These are phyloP conservation scores for Eumerus sabulonum DNA, from an alignment of 2,888 invertebrate genomes.

Conservation along the genomic window DNA sequence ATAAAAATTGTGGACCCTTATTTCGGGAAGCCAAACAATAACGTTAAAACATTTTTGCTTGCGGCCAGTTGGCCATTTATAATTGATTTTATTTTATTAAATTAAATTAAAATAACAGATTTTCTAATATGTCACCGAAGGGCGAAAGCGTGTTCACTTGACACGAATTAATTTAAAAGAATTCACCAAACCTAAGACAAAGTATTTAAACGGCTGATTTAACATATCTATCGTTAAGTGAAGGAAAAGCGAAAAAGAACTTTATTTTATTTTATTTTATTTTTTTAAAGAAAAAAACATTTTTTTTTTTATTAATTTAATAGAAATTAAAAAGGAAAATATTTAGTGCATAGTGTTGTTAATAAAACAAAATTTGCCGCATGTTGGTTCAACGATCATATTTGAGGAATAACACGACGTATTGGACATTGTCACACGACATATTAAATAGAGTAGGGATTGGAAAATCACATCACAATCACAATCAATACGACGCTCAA, in stretches of 20 bases:
- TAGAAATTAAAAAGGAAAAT: no score
- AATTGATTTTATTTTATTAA: conserved; percentile 36
- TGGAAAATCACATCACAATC: conserved; percentile 45
- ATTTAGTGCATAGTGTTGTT: conserved; percentile 20
- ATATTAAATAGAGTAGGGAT: conserved; percentile 32
- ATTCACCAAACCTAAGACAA: no score
- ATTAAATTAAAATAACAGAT: conserved; percentile 47
- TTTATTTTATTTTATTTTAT: conserved; percentile 41
- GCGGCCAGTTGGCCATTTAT: conserved; percentile 62
- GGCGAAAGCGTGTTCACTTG: conserved; percentile 74
- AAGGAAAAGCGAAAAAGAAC: no score
- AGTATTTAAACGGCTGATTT: no score
- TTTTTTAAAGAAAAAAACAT: conserved; percentile 8
- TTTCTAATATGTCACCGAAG: conserved; percentile 71
- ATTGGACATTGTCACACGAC: conserved; percentile 64
- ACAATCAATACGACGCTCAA: conserved; percentile 54
- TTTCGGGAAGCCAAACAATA: conserved; percentile 26
- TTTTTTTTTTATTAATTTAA: no score
- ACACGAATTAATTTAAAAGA: conserved; percentile 72
- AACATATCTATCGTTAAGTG: no score
- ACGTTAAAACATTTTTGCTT: conserved; percentile 24
- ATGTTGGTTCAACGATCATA: conserved; percentile 75
- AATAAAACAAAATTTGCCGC: conserved; percentile 73
- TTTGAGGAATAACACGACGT: conserved; percentile 71
- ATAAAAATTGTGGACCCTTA: conserved; percentile 13